Evolutionary conservation across 2,888 invertebrate genomes (phyloP), one percentile per base, ranked within the genome.

Genomic region (Coremacera marginata): DNA sequence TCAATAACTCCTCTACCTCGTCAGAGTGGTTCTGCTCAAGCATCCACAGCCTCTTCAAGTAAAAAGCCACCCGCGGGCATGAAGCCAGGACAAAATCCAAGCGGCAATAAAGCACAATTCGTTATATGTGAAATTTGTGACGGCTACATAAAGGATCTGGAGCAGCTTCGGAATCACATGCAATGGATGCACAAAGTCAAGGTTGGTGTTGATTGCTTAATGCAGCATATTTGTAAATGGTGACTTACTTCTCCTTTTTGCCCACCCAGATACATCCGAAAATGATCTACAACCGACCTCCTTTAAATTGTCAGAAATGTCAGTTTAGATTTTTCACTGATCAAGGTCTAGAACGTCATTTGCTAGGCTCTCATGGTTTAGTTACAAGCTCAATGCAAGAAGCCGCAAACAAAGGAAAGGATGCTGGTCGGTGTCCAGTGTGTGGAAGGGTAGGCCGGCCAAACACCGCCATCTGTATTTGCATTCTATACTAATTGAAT

Each of bases 151-250:
- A 97, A 97, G 91, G 98, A 98, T 89, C 91, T 97, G 86, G 97
- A 97, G 85, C 97, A 97, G 87, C 90, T 98, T 80, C 92, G 98
- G 81, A 97, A 97, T 89, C 98, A 98, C 88, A 98, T 98, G 96
- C 97, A 97, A 87, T 98, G 97, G 96, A 97, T 98, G 88, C 98
- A 98, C 89, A 97, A 98, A 92, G 96, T 97, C 82, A 97, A 97
- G 90, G 89, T 89, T 31, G 4, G 51, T 77, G 75, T 63, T 44
- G 11, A 44, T 11, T 14, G 44, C 44, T 44, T 44, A 44, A 7
- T 37, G 37, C 37, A 7, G 7, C 7, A 8, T 5, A 5, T 37
- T 37, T 5, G 37, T 5, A 5, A 37, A 8, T 8, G 8, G 8
- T 37, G 1, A 37, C 1, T 37, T 37, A 7, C 1, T 37, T 37